phyloP scores from a whole-genome alignment of 92 coral and sea anemone species.

The Phenganax marumi region DNA sequence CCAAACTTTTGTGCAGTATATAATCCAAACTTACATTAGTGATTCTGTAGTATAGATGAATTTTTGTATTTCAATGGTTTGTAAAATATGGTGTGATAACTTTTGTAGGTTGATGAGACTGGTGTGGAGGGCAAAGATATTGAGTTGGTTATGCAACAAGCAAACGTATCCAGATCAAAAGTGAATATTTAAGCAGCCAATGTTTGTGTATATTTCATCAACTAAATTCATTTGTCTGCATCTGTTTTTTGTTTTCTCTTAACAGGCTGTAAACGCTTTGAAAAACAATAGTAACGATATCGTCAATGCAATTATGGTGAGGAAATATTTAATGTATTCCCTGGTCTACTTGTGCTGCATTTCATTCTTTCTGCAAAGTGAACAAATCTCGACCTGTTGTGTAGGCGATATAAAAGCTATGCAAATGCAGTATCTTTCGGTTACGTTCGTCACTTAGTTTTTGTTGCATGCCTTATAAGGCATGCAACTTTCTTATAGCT shows the following conservation, averaged over 20 bases:
- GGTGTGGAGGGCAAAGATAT: conserved; percentile 89
- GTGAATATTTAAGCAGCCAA: conserved; percentile 42
- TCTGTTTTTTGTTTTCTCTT: neutral
- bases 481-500: too few species aligned
- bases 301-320: conserved; percentile 98
- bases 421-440: too few species aligned
- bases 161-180: conserved; percentile 84
- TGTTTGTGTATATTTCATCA: neutral
- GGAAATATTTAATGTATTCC: conserved; percentile 46
- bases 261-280: conserved; percentile 84
- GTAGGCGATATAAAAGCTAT: too few species aligned
- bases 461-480: too few species aligned
- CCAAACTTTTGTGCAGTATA: too few species aligned
- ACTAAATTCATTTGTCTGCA: neutral
- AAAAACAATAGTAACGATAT: conserved; percentile 81
- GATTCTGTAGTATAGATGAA: too few species aligned
- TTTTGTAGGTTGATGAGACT: conserved; percentile 77
- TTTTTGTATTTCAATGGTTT: conserved; percentile 45
- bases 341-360: neutral
- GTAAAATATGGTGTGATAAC: conserved; percentile 67
- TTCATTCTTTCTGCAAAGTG: neutral
- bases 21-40: too few species aligned
- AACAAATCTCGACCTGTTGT: neutral
- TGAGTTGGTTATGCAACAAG: conserved; percentile 97
- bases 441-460: too few species aligned